These are phyloP conservation scores for Penaeus chinensis DNA, from an alignment of 1,140 invertebrate species.

Conservation along the genomic window DNA sequence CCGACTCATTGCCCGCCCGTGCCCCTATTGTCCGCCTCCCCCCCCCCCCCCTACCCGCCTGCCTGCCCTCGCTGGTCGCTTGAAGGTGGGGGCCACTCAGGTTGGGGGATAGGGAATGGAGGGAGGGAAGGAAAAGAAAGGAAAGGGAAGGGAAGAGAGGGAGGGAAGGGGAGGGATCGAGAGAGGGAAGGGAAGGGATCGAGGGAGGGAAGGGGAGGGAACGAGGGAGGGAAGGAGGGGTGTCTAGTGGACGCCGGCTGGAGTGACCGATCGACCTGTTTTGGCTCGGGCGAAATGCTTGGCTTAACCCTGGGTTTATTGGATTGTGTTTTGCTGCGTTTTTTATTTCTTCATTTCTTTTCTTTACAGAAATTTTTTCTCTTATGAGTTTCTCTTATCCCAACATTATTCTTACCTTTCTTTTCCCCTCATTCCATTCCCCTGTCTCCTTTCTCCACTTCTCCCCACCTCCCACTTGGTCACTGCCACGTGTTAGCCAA, in stretches of 20 bases:
- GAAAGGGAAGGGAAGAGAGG: background rate
- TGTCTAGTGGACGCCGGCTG: background rate
- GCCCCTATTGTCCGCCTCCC: too few species aligned
- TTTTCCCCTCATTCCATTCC: background rate
- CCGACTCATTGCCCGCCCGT: too few species aligned
- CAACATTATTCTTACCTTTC: background rate
- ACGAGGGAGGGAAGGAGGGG: background rate
- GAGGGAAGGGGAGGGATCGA: background rate
- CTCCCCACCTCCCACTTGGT: background rate
- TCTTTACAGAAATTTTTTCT: background rate
- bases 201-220: background rate
- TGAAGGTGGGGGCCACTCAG: background rate
- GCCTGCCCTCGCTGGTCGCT: background rate
- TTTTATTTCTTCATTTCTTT: background rate
- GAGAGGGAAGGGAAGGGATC: background rate
- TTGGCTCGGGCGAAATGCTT: too few species aligned
- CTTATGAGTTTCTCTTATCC: background rate
- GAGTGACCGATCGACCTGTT: background rate
- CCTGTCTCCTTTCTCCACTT: background rate
- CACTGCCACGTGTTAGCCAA: background rate
- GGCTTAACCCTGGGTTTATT: too few species aligned
- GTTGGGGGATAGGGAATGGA: background rate
- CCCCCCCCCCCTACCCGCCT: too few species aligned
- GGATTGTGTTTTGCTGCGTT: background rate
- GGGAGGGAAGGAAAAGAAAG: background rate